These are phyloP conservation scores for Picus viridis DNA, from an alignment of 2,797 vertebrate genomes.

Conservation along the genomic window DNA sequence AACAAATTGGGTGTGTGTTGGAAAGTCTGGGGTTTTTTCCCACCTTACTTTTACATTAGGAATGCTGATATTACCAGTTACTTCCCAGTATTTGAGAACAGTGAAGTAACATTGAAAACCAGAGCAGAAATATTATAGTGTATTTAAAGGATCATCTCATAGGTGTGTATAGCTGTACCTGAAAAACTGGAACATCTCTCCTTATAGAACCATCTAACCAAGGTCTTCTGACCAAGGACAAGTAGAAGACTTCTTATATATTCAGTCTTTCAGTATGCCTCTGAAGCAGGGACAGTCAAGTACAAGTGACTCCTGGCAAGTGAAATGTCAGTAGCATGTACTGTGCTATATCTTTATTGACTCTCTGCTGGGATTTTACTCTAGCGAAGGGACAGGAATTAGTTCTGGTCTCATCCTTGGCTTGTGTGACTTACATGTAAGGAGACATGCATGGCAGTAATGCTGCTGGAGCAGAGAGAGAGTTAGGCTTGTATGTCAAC, in stretches of 20 bases:
- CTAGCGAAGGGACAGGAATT: neutral
- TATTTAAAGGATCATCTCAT: neutral
- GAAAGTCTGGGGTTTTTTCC: neutral
- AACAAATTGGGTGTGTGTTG: neutral
- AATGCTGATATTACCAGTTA: neutral
- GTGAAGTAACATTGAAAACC: neutral
- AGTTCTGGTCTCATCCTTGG: neutral
- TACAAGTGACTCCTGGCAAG: neutral
- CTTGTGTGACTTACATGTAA: accelerated
- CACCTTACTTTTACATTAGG: neutral
- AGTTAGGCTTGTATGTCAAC: neutral
- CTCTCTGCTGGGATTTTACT: neutral
- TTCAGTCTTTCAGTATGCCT: neutral
- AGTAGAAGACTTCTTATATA: neutral
- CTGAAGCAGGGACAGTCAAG: neutral
- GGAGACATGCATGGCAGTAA: neutral
- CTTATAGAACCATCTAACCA: neutral
- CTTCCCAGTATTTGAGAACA: neutral
- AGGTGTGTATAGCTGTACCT: accelerated
- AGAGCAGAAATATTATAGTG: neutral
- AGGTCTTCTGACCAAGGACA: neutral
- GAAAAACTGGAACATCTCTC: neutral
- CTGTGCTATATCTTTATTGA: neutral
- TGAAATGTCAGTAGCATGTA: neutral
- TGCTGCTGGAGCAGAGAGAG: neutral